These are phyloP conservation scores for Pelecanoides urinatrix DNA, from an alignment of 2,113 vertebrate genomes.

Conservation along the genomic window DNA sequence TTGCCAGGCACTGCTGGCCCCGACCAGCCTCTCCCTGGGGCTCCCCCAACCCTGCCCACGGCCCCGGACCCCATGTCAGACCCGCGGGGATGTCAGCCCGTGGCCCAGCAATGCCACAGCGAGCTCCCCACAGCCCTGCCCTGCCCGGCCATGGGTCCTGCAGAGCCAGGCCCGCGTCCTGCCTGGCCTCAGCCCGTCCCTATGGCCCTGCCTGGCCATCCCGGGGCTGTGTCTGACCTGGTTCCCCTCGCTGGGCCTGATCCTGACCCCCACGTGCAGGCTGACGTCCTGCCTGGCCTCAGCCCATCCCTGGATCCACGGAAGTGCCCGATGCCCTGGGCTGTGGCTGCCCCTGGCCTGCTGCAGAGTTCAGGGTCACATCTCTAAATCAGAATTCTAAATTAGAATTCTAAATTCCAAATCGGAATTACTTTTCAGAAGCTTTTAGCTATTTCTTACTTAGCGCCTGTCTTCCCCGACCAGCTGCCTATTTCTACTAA, in stretches of 20 bases:
- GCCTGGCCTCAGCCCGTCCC: background rate
- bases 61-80: no score
- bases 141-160: background rate
- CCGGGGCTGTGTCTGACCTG: background rate
- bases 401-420: no score
- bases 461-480: background rate
- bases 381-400: no score
- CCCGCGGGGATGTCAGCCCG: background rate
- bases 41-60: background rate
- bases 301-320: background rate
- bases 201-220: background rate
- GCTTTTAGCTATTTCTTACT: background rate
- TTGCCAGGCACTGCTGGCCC: background rate
- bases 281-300: background rate
- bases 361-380: background rate
- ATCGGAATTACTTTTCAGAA: background rate
- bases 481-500: background rate
- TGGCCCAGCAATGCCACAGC: background rate
- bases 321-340: background rate
- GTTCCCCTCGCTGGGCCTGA: background rate
- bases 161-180: background rate
- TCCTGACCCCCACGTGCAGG: rapidly evolving
- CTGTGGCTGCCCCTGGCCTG: background rate
- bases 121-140: background rate
- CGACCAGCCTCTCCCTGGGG: background rate